Conservation (phyloP, 2,113 vertebrate species). For the Myrmecobius fasciatus region DNA sequence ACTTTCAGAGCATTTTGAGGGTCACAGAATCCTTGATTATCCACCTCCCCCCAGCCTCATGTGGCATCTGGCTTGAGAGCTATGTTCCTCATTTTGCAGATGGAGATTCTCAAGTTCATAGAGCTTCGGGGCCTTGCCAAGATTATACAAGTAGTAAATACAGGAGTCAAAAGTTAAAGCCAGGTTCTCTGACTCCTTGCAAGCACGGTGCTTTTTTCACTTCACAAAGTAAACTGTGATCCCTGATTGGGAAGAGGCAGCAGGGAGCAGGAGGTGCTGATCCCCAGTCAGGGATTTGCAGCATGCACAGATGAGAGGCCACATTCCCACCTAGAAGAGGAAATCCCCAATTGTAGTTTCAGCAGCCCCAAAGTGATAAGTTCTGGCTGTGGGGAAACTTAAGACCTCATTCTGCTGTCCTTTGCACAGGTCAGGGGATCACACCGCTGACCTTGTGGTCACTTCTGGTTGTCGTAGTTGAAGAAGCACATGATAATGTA, state of each 20-base stretch:
- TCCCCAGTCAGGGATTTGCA: no score
- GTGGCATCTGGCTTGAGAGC: neutral
- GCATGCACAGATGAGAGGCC: neutral
- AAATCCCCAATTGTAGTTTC: neutral
- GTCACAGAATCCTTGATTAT: neutral
- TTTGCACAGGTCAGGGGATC: neutral
- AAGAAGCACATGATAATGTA: neutral
- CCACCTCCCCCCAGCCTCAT: neutral
- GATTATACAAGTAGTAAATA: neutral
- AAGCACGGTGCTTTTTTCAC: neutral
- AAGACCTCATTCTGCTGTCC: neutral
- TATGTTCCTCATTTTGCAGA: neutral
- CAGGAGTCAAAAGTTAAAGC: neutral
- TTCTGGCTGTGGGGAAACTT: neutral
- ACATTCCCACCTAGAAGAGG: neutral
- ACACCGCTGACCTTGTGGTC: neutral
- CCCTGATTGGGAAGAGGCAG: neutral
- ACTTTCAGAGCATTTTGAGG: neutral
- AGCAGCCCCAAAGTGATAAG: neutral
- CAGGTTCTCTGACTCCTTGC: neutral
- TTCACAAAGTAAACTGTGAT: neutral
- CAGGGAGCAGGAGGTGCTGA: neutral
- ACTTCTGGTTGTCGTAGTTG: neutral
- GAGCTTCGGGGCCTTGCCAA: neutral
- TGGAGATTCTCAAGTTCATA: neutral